phyloP scores from a whole-genome alignment of 2,797 vertebrate species.

The Tamandua tetradactyla region DNA sequence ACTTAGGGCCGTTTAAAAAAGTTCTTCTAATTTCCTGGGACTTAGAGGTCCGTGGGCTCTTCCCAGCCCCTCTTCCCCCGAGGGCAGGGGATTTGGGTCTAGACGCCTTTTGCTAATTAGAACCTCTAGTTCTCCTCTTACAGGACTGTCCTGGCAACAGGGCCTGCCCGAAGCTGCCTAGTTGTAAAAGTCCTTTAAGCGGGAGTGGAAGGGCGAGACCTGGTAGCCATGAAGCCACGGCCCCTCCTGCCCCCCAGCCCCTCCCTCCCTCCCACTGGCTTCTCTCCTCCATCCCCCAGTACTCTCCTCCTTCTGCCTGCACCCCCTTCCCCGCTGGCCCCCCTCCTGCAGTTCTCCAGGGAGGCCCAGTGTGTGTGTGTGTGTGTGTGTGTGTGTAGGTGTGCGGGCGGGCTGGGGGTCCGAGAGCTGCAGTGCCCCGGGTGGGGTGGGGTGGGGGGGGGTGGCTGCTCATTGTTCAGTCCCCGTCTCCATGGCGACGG shows the following conservation, averaged over 20 bases:
- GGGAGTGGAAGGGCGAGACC: constrained; percentile 24
- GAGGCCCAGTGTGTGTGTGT: neutral
- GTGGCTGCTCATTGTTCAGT: constrained; percentile 90
- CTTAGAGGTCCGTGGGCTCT: neutral
- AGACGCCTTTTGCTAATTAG: constrained; percentile 55
- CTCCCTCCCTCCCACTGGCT: neutral
- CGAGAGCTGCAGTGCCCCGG: constrained; percentile 70
- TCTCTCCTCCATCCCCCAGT: too few relatives aligned
- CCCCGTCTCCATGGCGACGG: constrained; percentile 91
- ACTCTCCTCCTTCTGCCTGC: neutral
- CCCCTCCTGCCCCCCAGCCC: neutral
- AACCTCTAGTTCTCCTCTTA: constrained; percentile 35
- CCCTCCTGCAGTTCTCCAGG: neutral
- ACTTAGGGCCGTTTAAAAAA: constrained; percentile 16
- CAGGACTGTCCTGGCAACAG: neutral
- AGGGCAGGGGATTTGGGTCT: constrained; percentile 13
- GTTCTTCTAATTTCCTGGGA: constrained; percentile 49
- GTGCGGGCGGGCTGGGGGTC: neutral
- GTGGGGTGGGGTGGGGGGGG: too few relatives aligned
- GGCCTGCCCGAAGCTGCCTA: neutral
- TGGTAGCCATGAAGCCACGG: neutral
- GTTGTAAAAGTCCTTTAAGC: constrained; percentile 25
- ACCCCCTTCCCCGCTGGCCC: too few relatives aligned
- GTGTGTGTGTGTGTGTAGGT: neutral
- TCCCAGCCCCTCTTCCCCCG: neutral